These are phyloP conservation scores for Phragmatobia fuliginosa DNA, from an alignment of 2,888 invertebrate species.

Conservation along the genomic window DNA sequence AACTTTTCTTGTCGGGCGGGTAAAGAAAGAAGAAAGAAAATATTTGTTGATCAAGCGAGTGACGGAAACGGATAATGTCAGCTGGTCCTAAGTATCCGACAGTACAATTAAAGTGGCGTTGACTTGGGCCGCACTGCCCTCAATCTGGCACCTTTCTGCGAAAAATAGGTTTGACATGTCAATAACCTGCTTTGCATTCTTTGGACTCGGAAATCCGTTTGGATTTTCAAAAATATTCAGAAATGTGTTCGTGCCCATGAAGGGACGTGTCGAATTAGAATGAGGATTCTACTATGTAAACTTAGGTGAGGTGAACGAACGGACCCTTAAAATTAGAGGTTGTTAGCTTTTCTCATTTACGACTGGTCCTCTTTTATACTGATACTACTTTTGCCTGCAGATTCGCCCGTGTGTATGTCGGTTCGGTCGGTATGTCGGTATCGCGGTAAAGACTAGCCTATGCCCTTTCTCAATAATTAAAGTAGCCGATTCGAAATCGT, in stretches of 20 bases:
- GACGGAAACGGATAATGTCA: background rate
- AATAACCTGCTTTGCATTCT: slow-evolving; percentile 50
- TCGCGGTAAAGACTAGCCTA: too few relatives aligned
- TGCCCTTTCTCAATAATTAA: too few relatives aligned
- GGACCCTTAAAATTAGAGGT: background rate
- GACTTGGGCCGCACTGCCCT: slow-evolving; percentile 26
- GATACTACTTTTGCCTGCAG: too few relatives aligned
- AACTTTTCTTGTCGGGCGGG: background rate
- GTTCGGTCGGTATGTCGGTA: too few relatives aligned
- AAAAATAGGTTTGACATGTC: slow-evolving; percentile 35
- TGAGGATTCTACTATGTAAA: background rate
- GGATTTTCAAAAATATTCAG: slow-evolving; percentile 23
- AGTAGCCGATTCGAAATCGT: too few relatives aligned
- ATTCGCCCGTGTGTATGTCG: too few relatives aligned
- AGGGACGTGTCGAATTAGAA: slow-evolving; percentile 1
- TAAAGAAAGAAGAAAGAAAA: background rate
- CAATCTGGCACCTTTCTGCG: slow-evolving; percentile 30
- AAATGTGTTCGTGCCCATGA: slow-evolving; percentile 2
- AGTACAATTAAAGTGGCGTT: slow-evolving; percentile 10
- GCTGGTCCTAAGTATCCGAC: background rate
- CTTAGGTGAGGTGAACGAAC: slow-evolving; percentile 4
- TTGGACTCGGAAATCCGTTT: slow-evolving; percentile 18
- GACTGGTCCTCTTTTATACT: background rate
- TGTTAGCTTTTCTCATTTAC: background rate
- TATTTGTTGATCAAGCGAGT: background rate